Percentiles rank a stretch among this genome's conserved stretches.
Evolutionary conservation across 2,797 vertebrate species (phyloP).

Genomic region (Selene dorsalis): DNA sequence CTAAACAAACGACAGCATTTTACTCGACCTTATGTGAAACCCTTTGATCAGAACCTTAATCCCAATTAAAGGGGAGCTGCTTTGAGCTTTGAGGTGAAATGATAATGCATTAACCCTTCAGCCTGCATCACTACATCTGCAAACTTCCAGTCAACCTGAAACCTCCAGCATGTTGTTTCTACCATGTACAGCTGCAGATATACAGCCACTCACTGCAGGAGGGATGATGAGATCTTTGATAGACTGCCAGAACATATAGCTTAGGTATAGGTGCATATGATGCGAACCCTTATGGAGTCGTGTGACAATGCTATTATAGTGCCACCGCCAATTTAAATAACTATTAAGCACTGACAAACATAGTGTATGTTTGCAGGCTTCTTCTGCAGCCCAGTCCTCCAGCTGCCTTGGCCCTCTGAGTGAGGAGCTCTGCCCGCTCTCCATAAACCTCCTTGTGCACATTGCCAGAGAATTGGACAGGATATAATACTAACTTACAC

Average conservation of each 20-base stretch:
- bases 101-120: background rate
- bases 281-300: background rate
- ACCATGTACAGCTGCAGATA: background rate
- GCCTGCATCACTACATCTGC: background rate
- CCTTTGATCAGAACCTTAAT: background rate
- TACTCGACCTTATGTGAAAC: background rate
- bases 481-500: slow-evolving; percentile 53
- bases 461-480: slow-evolving; percentile 39
- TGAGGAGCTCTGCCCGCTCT: slow-evolving; percentile 27
- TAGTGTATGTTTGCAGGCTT: background rate
- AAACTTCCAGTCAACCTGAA: slow-evolving; percentile 5
- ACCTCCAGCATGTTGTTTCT: background rate
- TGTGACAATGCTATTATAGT: background rate
- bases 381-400: slow-evolving; percentile 10
- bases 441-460: slow-evolving; percentile 43
- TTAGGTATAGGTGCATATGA: background rate
- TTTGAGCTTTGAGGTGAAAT: background rate
- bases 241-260: background rate
- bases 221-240: background rate
- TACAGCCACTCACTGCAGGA: background rate
- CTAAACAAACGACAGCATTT: background rate
- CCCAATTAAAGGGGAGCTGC: background rate
- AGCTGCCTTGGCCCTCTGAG: slow-evolving; percentile 39
- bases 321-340: slow-evolving; percentile 4
- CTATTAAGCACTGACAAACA: slow-evolving; percentile 6